These are phyloP conservation scores for Aphis gossypii DNA, from an alignment of 1,140 invertebrate species.

Conservation along the genomic window DNA sequence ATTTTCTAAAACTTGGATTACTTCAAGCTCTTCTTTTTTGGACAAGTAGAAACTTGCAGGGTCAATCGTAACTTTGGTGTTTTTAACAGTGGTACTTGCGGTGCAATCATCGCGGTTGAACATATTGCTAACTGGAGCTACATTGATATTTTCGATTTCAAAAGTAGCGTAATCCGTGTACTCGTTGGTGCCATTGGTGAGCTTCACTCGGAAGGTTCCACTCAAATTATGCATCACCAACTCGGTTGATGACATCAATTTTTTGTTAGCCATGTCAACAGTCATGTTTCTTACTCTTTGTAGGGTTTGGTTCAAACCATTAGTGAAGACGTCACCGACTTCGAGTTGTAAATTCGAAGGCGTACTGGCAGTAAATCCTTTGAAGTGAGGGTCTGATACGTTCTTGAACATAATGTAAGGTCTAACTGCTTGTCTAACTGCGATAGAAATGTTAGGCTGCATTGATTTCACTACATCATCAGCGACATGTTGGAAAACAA, in stretches of 20 bases:
- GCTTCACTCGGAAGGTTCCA: neutral
- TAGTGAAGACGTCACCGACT: neutral
- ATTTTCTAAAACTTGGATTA: neutral
- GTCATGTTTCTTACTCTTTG: neutral
- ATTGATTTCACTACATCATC: neutral
- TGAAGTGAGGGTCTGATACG: neutral
- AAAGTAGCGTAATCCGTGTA: neutral
- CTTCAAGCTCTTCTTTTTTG: neutral
- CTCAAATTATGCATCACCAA: neutral
- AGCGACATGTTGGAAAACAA: neutral
- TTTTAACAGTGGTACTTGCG: neutral
- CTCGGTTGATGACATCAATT: neutral
- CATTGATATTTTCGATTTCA: neutral
- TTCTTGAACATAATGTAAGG: slow-evolving; percentile 14
- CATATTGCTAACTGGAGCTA: neutral
- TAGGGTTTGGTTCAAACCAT: neutral
- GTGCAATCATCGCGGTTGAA: neutral
- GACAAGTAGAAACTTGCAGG: neutral
- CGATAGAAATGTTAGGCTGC: neutral
- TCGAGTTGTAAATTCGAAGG: neutral
- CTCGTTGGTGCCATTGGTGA: neutral
- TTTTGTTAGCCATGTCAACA: neutral
- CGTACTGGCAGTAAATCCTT: neutral
- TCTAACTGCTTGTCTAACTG: neutral
- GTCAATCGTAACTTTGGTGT: neutral